A percentile compares a stretch with the other conserved stretches of the same genome.
These are phyloP conservation scores for Apistogramma diplotaenia DNA, from an alignment of 2,113 vertebrate species.

Conservation along the genomic window DNA sequence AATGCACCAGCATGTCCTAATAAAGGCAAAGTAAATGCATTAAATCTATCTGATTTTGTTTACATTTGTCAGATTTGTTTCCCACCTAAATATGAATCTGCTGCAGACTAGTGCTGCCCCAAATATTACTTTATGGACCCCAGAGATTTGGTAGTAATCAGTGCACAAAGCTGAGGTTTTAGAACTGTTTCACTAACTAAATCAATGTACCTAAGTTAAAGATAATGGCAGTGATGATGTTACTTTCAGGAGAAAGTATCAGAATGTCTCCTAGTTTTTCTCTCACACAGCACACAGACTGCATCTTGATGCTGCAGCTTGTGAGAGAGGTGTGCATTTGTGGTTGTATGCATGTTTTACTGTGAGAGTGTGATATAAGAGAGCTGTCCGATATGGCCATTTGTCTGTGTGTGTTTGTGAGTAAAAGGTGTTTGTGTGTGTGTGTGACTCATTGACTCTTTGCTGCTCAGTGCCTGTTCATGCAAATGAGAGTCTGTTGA, in stretches of 20 bases:
- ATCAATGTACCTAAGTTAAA: neutral
- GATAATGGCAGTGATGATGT: neutral
- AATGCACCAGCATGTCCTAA: neutral
- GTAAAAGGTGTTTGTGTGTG: neutral
- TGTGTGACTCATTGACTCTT: constrained; percentile 66
- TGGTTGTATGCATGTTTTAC: neutral
- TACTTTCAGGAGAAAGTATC: neutral
- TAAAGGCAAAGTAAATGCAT: neutral
- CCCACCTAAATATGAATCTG: neutral
- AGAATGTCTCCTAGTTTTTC: neutral
- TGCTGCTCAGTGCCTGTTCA: constrained; percentile 49
- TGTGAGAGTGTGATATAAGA: constrained; percentile 6
- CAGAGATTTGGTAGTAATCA: neutral
- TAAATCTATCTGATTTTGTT: no score
- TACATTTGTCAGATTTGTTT: neutral
- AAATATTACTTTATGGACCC: neutral
- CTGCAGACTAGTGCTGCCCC: neutral
- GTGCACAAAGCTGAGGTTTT: neutral
- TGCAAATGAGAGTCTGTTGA: constrained; percentile 68
- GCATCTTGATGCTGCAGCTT: no score
- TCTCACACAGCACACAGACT: neutral
- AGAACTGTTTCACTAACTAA: neutral
- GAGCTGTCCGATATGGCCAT: constrained; percentile 16
- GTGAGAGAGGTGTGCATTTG: neutral
- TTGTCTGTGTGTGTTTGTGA: neutral